Evolutionary conservation across 2,888 invertebrate genomes (phyloP).

Genomic region (Hirtodrosophila histrioides): DNA sequence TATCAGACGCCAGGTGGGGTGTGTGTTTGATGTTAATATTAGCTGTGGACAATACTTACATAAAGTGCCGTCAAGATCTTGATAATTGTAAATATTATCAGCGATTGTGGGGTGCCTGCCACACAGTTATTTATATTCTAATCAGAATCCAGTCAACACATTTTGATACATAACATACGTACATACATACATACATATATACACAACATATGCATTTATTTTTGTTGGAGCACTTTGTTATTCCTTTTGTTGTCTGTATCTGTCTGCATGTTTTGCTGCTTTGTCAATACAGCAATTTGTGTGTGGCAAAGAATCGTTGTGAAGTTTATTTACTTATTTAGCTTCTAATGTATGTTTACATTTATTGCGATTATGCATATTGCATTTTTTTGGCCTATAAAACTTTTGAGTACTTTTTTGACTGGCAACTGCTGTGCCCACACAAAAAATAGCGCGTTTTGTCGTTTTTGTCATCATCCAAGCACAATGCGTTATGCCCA

Average conservation of each 20-base stretch:
- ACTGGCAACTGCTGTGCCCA: slow-evolving; percentile 16
- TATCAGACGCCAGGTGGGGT: slow-evolving; percentile 48
- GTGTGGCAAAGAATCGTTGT: background rate
- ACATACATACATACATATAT: slow-evolving; percentile 18
- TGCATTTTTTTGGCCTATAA: slow-evolving; percentile 34
- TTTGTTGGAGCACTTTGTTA: slow-evolving; percentile 70
- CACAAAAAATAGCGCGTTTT: background rate
- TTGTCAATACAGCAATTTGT: slow-evolving; percentile 14
- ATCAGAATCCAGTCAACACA: slow-evolving; percentile 54
- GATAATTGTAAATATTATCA: slow-evolving; percentile 36
- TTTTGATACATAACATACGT: slow-evolving; percentile 38
- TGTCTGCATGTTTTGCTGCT: slow-evolving; percentile 51
- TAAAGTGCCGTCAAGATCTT: slow-evolving; percentile 57
- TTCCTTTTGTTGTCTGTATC: slow-evolving; percentile 66
- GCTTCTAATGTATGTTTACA: slow-evolving; percentile 29
- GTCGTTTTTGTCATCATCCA: slow-evolving; percentile 15
- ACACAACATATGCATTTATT: slow-evolving; percentile 64
- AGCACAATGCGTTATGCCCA: slow-evolving; percentile 9
- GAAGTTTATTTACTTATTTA: background rate
- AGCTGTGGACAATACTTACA: slow-evolving; percentile 56
- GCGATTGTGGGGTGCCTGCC: slow-evolving; percentile 11
- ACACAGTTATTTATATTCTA: slow-evolving; percentile 35
- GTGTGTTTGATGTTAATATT: slow-evolving; percentile 40
- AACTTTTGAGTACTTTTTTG: slow-evolving; percentile 22
- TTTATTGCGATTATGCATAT: slow-evolving; percentile 58